A percentile compares a stretch with the other conserved stretches of the same genome.
These are phyloP conservation scores for Sinocyclocheilus grahami DNA, from an alignment of 2,113 vertebrate species.

Conservation along the genomic window DNA sequence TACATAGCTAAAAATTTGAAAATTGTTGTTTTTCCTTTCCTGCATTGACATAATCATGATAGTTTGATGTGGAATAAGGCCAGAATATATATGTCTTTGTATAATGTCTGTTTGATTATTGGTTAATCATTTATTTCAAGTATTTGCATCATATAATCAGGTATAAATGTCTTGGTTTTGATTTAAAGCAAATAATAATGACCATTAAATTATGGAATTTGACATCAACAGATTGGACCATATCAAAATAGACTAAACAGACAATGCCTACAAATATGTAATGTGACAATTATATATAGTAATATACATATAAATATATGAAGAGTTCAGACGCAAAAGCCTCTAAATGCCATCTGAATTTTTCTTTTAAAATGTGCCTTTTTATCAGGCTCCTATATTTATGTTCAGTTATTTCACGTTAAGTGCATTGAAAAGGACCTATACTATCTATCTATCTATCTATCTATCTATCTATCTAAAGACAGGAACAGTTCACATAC, in stretches of 20 bases:
- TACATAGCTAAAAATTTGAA: background rate
- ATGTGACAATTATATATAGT: background rate
- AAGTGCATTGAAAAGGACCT: no score
- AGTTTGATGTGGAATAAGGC: background rate
- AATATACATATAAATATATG: background rate
- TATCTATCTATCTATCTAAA: no score
- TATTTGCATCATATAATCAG: background rate
- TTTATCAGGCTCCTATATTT: no score
- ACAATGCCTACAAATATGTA: no score
- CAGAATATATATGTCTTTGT: no score
- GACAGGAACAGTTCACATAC: no score
- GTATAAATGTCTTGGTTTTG: background rate
- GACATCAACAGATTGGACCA: background rate
- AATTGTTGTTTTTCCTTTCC: background rate
- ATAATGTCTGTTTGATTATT: background rate
- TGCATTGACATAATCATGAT: background rate
- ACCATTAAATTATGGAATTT: background rate
- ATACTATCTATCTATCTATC: no score
- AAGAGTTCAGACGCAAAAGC: no score
- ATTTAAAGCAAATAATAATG: background rate
- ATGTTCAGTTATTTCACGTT: no score
- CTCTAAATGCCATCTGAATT: no score
- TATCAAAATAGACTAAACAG: background rate
- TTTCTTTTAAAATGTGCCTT: no score
- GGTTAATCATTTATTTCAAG: background rate